Percentiles rank a stretch among this genome's conserved stretches.
These are phyloP conservation scores for Daubentonia madagascariensis DNA, from an alignment of 2,113 vertebrate genomes.

Conservation along the genomic window DNA sequence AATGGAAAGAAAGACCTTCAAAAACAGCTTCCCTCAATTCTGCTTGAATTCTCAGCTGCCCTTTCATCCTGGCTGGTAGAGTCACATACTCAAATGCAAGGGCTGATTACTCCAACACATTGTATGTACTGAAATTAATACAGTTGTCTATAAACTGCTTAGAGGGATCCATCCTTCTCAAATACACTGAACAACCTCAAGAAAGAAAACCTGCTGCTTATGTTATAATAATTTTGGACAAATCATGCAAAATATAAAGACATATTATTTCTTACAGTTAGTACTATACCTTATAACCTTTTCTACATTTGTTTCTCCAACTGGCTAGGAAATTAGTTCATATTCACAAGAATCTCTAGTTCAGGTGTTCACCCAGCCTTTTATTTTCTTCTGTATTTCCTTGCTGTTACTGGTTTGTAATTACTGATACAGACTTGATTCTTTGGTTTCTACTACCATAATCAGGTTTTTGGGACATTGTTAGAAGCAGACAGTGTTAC, in stretches of 20 bases:
- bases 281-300: fast-evolving
- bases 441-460: constrained; percentile 30
- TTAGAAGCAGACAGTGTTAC: constrained; percentile 59
- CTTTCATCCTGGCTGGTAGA: neutral
- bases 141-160: fast-evolving
- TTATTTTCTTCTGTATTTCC: neutral
- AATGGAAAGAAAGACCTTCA: neutral
- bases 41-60: neutral
- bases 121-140: fast-evolving
- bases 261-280: neutral
- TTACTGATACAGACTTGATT: constrained; percentile 54
- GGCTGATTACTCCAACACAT: fast-evolving
- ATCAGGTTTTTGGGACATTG: constrained; percentile 54
- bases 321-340: neutral
- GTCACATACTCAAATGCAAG: neutral
- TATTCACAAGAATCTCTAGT: neutral
- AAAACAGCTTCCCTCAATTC: neutral
- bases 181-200: neutral
- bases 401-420: neutral
- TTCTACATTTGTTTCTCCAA: neutral
- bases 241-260: neutral
- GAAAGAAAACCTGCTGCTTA: neutral
- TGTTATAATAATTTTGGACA: neutral
- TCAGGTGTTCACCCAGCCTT: neutral
- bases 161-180: neutral